These are phyloP conservation scores for Mormyrus hasselquistii DNA, from an alignment of 2,797 vertebrate genomes.

Conservation along the genomic window DNA sequence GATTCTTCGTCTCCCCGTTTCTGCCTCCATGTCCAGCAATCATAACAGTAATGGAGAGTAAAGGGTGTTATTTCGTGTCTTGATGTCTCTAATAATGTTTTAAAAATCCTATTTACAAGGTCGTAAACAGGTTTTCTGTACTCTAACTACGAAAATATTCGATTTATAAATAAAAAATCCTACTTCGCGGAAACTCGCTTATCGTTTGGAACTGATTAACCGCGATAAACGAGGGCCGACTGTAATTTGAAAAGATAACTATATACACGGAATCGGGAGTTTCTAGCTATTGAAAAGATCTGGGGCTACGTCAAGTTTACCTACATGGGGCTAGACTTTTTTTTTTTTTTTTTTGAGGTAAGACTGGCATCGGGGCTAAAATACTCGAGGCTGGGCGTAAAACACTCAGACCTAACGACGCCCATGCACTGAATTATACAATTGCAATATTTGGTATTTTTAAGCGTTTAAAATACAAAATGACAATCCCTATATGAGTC, in stretches of 20 bases:
- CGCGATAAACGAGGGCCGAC: too few relatives aligned
- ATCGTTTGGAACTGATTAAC: too few relatives aligned
- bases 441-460: neutral
- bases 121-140: too few relatives aligned
- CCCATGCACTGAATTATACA: neutral
- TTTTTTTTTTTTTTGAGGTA: neutral
- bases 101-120: too few relatives aligned
- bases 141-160: too few relatives aligned
- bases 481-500: neutral
- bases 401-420: neutral
- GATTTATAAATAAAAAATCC: too few relatives aligned
- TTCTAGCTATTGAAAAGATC: neutral
- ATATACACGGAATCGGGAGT: neutral
- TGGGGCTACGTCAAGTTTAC: neutral
- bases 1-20: too few relatives aligned
- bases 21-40: too few relatives aligned
- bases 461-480: neutral
- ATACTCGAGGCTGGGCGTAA: neutral
- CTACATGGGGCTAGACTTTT: neutral
- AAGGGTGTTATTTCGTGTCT: too few relatives aligned
- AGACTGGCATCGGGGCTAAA: neutral
- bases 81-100: too few relatives aligned
- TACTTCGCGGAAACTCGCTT: too few relatives aligned
- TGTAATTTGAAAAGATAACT: neutral
- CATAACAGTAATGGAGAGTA: too few relatives aligned